Evolutionary conservation across 2,797 vertebrate species (phyloP).

Genomic region (Danio choprae): DNA sequence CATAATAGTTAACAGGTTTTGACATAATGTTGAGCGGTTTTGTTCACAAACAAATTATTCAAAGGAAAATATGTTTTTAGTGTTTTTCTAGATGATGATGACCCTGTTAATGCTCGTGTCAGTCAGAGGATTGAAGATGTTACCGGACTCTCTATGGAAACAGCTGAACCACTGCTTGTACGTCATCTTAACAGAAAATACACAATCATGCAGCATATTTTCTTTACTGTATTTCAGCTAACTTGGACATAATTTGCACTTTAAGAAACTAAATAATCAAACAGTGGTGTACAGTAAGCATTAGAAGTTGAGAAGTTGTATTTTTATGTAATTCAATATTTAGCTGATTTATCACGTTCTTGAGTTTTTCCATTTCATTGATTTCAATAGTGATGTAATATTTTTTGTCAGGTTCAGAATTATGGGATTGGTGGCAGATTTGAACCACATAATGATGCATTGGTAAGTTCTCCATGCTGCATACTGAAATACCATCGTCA

Average conservation of each 20-base stretch:
- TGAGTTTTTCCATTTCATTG: no score
- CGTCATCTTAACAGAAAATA: neutral
- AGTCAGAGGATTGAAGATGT: conserved; percentile 80
- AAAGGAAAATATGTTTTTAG: conserved; percentile 59
- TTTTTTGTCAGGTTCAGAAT: conserved; percentile 81
- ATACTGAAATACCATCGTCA: neutral
- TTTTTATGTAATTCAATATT: no score
- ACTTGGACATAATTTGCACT: no score
- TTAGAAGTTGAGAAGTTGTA: no score
- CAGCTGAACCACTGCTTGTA: conserved; percentile 82
- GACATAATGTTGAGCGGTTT: neutral
- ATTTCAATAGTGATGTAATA: no score
- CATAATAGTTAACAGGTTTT: neutral
- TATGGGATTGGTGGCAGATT: conserved; percentile 87
- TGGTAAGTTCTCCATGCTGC: conserved; percentile 40
- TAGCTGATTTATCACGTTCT: no score
- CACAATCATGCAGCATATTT: neutral
- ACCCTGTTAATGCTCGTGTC: conserved; percentile 77
- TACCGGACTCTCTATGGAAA: conserved; percentile 79
- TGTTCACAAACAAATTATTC: neutral
- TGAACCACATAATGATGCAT: conserved; percentile 81
- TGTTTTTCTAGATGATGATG: conserved; percentile 80
- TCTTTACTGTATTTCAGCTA: no score
- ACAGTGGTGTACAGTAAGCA: no score
- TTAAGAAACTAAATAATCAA: no score